Evolutionary conservation across 2,113 vertebrate genomes (phyloP).

Genomic region (Aythya baeri): DNA sequence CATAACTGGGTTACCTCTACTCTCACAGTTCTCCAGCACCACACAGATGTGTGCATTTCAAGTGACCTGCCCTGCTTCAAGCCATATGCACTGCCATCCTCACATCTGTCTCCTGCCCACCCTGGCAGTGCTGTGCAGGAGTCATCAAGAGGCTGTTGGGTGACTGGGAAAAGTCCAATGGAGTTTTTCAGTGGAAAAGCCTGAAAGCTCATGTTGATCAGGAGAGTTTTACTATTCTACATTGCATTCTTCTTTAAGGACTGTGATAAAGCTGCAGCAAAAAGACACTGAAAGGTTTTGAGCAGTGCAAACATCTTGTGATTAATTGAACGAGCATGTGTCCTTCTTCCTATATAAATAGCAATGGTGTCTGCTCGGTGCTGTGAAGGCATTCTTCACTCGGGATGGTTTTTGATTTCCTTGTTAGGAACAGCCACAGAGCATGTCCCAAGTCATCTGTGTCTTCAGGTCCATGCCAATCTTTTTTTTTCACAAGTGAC

Average conservation of each 20-base stretch:
- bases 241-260: not conserved
- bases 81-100: too few species aligned
- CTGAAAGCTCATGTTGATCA: not conserved
- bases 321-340: not conserved
- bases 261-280: not conserved
- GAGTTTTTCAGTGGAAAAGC: not conserved
- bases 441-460: not conserved
- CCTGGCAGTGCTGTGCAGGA: not conserved
- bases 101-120: not conserved
- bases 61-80: too few species aligned
- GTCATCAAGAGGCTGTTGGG: not conserved
- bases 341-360: not conserved
- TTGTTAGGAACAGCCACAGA: not conserved
- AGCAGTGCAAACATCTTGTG: not conserved
- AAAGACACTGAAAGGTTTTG: not conserved
- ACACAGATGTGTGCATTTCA: too few species aligned
- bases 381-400: not conserved
- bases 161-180: not conserved
- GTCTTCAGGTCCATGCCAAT: not conserved
- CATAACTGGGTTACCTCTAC: not conserved
- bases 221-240: fast-evolving
- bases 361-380: not conserved
- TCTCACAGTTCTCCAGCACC: too few species aligned
- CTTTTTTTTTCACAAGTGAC: not conserved
- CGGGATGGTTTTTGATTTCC: not conserved